Percentiles rank a stretch among this genome's conserved stretches.
These are phyloP conservation scores for Hylomyscus alleni DNA, from an alignment of 2,797 vertebrate genomes.

Conservation along the genomic window DNA sequence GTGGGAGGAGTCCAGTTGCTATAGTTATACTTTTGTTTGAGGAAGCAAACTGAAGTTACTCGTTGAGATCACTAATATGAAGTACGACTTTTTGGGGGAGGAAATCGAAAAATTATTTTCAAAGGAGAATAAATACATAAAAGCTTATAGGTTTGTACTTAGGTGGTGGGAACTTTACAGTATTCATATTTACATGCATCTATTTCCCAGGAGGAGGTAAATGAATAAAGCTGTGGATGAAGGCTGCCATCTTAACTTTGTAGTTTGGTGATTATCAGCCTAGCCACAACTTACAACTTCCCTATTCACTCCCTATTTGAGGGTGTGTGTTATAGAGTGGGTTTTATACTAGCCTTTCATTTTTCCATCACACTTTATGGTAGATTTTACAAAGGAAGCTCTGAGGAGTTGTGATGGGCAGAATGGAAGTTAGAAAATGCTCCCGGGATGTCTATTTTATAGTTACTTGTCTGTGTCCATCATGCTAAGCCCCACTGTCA, in stretches of 20 bases:
- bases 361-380: not conserved
- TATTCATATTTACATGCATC: not conserved
- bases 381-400: not conserved
- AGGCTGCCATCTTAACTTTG: not conserved
- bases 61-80: not conserved
- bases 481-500: not conserved
- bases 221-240: not conserved
- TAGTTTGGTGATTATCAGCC: not conserved
- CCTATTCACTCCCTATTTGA: not conserved
- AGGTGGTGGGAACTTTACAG: not conserved
- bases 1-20: not conserved
- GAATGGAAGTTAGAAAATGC: conserved; percentile 1
- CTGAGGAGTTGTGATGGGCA: not conserved
- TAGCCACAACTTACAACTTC: not conserved
- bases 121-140: not conserved
- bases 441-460: not conserved
- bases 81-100: not conserved
- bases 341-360: not conserved
- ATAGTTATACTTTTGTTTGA: not conserved
- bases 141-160: not conserved
- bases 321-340: not conserved
- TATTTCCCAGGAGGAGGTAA: not conserved
- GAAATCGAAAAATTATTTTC: not conserved
- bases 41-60: not conserved
- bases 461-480: not conserved